phyloP scores from a whole-genome alignment of 2,888 invertebrate species.

The Phasia obesa region DNA sequence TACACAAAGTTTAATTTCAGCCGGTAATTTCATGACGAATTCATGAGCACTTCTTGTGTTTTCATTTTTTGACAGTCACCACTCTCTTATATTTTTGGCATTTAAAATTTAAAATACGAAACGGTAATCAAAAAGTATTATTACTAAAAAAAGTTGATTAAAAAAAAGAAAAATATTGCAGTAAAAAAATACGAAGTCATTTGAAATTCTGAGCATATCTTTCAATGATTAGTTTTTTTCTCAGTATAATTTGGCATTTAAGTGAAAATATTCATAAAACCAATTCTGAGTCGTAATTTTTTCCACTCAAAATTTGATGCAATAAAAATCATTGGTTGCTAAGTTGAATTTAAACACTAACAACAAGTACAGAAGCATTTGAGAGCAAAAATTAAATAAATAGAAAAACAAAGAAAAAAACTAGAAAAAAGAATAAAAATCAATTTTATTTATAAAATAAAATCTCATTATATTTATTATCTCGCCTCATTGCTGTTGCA shows the following conservation, averaged over 20 bases:
- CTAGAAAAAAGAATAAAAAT: conserved; percentile 42
- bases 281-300: neutral
- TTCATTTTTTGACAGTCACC: no score
- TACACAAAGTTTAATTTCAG: no score
- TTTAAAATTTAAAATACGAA: no score
- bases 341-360: conserved; percentile 22
- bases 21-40: no score
- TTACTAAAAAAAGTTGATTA: no score
- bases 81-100: no score
- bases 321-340: conserved; percentile 34
- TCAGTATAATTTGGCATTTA: neutral
- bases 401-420: conserved; percentile 34
- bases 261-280: conserved; percentile 24
- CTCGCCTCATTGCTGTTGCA: conserved; percentile 64
- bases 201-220: no score
- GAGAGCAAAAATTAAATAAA: neutral
- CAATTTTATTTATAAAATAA: conserved; percentile 64
- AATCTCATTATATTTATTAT: conserved; percentile 69
- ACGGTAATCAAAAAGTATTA: no score
- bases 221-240: neutral
- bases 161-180: no score
- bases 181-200: no score
- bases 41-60: no score
- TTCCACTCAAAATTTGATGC: neutral
- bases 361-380: neutral